Conservation (phyloP, 2,888 invertebrate species). For the Cephus pygmeus region DNA sequence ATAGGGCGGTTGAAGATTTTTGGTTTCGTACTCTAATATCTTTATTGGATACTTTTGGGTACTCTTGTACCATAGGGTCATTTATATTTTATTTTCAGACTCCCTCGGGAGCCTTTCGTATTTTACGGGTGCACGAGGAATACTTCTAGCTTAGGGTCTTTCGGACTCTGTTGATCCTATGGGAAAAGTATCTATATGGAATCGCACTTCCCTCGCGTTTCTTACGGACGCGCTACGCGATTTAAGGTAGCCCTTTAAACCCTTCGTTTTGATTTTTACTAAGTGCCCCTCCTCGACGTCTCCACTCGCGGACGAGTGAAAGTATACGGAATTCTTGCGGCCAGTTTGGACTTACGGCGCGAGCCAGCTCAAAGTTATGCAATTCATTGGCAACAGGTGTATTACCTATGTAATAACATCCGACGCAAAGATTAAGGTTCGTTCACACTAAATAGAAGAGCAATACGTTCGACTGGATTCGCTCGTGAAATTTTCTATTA, state of each 20-base stretch:
- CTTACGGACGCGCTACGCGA: neutral
- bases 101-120: neutral
- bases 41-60: no score
- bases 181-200: neutral
- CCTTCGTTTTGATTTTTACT: conserved; percentile 25
- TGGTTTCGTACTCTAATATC: no score
- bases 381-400: conserved; percentile 50
- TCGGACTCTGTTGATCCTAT: neutral
- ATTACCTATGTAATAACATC: conserved; percentile 44
- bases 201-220: neutral
- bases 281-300: conserved; percentile 29
- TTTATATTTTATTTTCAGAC: neutral
- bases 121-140: neutral
- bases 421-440: conserved; percentile 26
- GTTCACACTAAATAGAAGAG: conserved; percentile 9
- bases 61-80: no score
- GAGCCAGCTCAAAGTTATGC: conserved; percentile 38
- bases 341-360: conserved; percentile 39
- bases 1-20: no score
- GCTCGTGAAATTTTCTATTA: neutral
- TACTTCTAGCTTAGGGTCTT: neutral
- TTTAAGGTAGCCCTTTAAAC: conserved; percentile 3
- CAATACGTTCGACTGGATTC: neutral
- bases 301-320: conserved; percentile 50
- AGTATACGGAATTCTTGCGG: conserved; percentile 57